phyloP scores from a whole-genome alignment of 2,113 vertebrate species.

The Motacilla alba region DNA sequence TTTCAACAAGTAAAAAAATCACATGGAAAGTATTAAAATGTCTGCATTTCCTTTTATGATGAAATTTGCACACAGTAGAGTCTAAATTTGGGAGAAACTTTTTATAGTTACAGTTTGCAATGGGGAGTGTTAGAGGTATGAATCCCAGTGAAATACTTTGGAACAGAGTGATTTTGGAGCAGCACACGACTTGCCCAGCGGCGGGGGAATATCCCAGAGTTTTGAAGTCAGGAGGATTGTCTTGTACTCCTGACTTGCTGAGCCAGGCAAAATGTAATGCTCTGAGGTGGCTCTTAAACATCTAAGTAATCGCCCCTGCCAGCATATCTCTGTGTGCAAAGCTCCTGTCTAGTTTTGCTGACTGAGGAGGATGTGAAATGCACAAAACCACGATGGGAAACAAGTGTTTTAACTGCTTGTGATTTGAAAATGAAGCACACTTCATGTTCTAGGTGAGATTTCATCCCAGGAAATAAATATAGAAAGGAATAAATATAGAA shows the following conservation, averaged over 20 bases:
- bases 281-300: background rate
- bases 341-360: background rate
- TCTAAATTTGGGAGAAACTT: background rate
- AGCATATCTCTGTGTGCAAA: background rate
- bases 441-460: background rate
- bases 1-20: background rate
- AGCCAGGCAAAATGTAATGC: background rate
- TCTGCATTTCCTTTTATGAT: background rate
- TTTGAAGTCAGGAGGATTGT: background rate
- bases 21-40: background rate
- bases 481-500: background rate
- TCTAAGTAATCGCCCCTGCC: background rate
- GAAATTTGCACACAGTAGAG: no score
- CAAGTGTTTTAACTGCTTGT: background rate
- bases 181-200: background rate
- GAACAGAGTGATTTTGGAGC: background rate
- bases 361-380: background rate
- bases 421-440: background rate
- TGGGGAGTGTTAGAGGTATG: accelerated
- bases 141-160: background rate
- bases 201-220: background rate
- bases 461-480: background rate
- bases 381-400: background rate
- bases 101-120: background rate
- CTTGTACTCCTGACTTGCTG: background rate